A percentile compares a stretch with the other conserved stretches of the same genome.
These are phyloP conservation scores for Syngnathus typhle DNA, from an alignment of 2,113 vertebrate genomes.

Conservation along the genomic window DNA sequence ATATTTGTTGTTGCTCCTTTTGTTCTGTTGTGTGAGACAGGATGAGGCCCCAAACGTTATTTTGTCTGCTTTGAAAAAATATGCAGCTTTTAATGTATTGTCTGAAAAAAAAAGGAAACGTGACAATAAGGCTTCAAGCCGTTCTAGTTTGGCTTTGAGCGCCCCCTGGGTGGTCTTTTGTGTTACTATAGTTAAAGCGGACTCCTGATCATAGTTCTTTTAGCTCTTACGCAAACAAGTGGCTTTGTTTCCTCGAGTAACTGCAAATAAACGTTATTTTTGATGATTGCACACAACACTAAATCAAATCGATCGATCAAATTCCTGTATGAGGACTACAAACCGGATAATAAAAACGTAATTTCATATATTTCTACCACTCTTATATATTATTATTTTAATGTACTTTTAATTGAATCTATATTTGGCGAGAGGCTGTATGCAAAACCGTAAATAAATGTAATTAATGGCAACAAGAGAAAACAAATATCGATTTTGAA, in stretches of 20 bases:
- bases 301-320: no score
- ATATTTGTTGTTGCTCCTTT: conserved; percentile 21
- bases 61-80: neutral
- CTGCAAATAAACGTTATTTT: neutral
- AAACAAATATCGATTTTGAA: neutral
- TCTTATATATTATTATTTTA: no score
- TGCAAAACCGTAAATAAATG: no score
- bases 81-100: neutral
- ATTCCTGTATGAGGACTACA: neutral
- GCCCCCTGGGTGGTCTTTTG: neutral
- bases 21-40: conserved; percentile 42
- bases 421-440: no score
- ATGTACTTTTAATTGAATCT: no score
- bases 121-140: neutral
- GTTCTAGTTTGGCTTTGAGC: neutral
- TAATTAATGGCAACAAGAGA: no score
- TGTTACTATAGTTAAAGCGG: neutral
- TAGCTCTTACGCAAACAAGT: neutral
- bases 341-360: no score
- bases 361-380: no score
- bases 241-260: neutral
- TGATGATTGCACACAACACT: neutral
- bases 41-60: neutral
- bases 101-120: neutral
- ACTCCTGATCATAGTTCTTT: neutral